Base-by-base conservation (phyloP, 2,797 vertebrate species). In the Labeo calbasu region DNA sequence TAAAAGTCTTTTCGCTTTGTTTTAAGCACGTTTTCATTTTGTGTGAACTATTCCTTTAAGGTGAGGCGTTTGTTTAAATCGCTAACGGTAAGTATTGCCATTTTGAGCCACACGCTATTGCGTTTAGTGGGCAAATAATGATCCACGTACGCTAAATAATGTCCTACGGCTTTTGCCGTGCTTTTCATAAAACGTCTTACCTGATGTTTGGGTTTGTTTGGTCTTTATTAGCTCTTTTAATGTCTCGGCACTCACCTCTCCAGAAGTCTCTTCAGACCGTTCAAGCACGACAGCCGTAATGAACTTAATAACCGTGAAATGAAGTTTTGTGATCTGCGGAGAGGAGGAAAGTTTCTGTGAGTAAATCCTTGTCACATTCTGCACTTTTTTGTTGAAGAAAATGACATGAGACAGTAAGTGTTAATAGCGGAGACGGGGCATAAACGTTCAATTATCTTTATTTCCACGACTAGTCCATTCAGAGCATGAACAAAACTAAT, bases 221-320 rank as follows among this genome's bases (percentile, higher is more conserved):
- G 25, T 25, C 19, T 51, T 80, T 59, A 78, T 86, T 50, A 71
- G 57, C 77, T 78, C 77, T 77, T 82, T 81, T 82, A 79, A 71
- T 65, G 59, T 76, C 19, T 21, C 23, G 77, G 76, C 66, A 84
- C 88, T 88, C 79, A 91, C 91, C 92, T 92, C 91, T 91, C 93
- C 82, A 88, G 85, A 90, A 91, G 94, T 93, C 92, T 89, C 89
- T 84, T 68, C 85, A 82, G 79, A 84, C 84, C 79, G 87, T 91
- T 90, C 81, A 87, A 93, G 92, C 93, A 89, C 93, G 92, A 92
- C 92, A 86, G 85, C 88, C 87, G 90, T 95, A 94, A 95, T 95
- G 93, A 95, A 94, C 91, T 90, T 90, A 92, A 94, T 95, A 95
- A 92, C 91, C 92, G 93, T 95, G 94, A 96, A 96, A 96, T 96